phyloP scores from a whole-genome alignment of 2,113 vertebrate genomes.

The Mormyrus iriodes region DNA sequence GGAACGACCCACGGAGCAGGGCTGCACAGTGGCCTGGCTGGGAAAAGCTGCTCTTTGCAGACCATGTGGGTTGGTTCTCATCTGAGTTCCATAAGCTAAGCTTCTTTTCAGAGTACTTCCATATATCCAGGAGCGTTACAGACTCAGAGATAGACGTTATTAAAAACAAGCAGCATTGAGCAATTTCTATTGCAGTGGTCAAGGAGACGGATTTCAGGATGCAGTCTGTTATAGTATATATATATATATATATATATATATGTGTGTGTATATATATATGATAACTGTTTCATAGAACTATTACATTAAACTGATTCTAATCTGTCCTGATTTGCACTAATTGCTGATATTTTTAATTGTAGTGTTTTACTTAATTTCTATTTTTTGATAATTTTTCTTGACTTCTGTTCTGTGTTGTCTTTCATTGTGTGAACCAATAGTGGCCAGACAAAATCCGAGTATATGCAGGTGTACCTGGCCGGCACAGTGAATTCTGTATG shows the following conservation, averaged over 20 bases:
- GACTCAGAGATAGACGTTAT: background rate
- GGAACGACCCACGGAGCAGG: background rate
- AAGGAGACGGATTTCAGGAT: background rate
- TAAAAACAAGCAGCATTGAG: background rate
- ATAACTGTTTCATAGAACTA: background rate
- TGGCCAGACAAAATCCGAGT: background rate
- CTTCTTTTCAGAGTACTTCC: background rate
- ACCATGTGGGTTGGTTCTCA: background rate
- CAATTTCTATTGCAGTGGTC: background rate
- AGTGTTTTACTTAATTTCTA: background rate
- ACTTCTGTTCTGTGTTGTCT: background rate
- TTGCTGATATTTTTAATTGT: background rate
- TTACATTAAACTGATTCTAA: background rate
- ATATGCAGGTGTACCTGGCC: background rate
- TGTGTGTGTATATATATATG: too few species aligned
- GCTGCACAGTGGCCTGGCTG: background rate
- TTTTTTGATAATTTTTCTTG: background rate
- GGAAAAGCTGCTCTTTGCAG: background rate
- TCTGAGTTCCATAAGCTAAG: background rate
- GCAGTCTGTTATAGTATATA: background rate
- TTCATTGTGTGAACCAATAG: background rate
- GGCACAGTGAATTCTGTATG: background rate
- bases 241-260: too few species aligned
- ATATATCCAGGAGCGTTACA: background rate
- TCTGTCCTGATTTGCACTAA: background rate